Evolutionary conservation across 2,113 vertebrate species (phyloP), one percentile per base, ranked within the genome.

Genomic region (Telmatochromis brachygnathus): DNA sequence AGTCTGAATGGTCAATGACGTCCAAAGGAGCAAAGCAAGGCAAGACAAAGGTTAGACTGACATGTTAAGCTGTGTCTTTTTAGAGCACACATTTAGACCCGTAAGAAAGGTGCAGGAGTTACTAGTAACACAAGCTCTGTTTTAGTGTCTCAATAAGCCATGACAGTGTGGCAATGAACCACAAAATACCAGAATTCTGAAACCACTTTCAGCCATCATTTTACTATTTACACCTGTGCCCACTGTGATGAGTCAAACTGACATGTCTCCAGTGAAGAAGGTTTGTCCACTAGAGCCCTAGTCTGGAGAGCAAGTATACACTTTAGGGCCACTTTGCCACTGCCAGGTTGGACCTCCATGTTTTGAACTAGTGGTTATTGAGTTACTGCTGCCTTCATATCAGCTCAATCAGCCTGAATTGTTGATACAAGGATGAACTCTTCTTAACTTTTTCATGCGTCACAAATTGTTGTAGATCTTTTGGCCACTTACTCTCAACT

Each of bases 221-320:
- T 65, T 65, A 65, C 17, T 37, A 65, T 65, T 65, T 65, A 65
- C 60, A 65, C 60, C 30, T 62, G 30, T 65, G 33, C 30, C 1
- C 10, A 65, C 60, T 65, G 60, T 65, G 17, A 65, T 0, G 4
- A 13, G 19, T 21, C 3, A 0, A 65, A 65, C 60, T 65, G 17
- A 37, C 60, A 65, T 65, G 19, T 65, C 60, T 65, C 33, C 33
- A 65, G 2, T 2, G 33, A 37, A 35, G 17, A 35, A 65, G 33
- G 33, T 37, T 65, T 65, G 33, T 21, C 33, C 19, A 37, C 30
- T 37, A 7, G 60, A 37, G 30, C 60, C 60, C 33, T n/a, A 13
- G 30, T n/a, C 60, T n/a, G 60, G 60, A 65, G 60, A 65, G 60
- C 1, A 65, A 65, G 33, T 65, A 5, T n/a, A 65, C 6, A 65